A percentile compares a stretch with the other conserved stretches of the same genome.
Evolutionary conservation across 1,140 invertebrate species (phyloP).

Genomic region (Potamilus streckersoni): DNA sequence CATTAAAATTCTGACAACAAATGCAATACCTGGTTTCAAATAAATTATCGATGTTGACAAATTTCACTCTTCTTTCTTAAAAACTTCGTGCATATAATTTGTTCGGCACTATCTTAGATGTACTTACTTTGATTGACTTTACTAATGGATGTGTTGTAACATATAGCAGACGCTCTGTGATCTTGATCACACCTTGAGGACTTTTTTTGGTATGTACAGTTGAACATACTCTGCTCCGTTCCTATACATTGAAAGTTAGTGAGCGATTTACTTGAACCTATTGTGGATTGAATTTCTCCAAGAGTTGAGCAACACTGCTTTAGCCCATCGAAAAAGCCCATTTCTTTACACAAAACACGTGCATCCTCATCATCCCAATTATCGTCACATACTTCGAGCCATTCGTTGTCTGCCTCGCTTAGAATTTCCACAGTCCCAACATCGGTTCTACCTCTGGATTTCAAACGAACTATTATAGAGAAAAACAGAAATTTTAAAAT

Average conservation of each 20-base stretch:
- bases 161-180: slow-evolving; percentile 42
- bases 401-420: slow-evolving; percentile 25
- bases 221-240: slow-evolving; percentile 31
- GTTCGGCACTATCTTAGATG: neutral
- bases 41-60: neutral
- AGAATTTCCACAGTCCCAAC: slow-evolving; percentile 47
- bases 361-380: slow-evolving; percentile 49
- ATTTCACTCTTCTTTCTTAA: neutral
- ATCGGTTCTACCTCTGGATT: slow-evolving; percentile 46
- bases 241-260: slow-evolving; percentile 37
- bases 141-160: slow-evolving; percentile 33
- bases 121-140: slow-evolving; percentile 34
- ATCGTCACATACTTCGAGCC: slow-evolving; percentile 51
- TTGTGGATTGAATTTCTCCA: slow-evolving; percentile 24
- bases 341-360: slow-evolving; percentile 42
- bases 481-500: neutral
- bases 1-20: no score
- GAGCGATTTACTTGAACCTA: slow-evolving; percentile 27
- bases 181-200: slow-evolving; percentile 32
- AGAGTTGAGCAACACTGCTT: slow-evolving; percentile 39
- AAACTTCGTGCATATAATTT: neutral
- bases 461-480: slow-evolving; percentile 39
- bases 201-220: slow-evolving; percentile 23
- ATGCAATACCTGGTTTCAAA: neutral
- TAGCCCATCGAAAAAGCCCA: slow-evolving; percentile 37